Conservation (phyloP, 2,113 vertebrate genomes). For the Plotosus lineatus region DNA sequence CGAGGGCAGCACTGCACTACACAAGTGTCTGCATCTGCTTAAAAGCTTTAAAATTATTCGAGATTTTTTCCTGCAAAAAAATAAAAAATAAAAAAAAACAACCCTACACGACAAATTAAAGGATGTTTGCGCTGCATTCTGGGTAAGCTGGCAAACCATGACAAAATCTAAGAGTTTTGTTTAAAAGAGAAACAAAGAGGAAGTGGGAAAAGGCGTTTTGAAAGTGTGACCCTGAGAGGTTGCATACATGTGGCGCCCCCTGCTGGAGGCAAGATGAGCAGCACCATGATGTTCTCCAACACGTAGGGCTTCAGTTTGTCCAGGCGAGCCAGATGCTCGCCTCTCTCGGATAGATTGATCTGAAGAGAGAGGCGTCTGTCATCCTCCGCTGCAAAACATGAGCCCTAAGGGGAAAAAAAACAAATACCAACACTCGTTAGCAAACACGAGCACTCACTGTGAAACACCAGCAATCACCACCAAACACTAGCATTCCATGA, state of each 20-base stretch:
- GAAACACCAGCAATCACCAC: not conserved
- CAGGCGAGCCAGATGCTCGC: conserved; percentile 82
- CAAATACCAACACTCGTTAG: not conserved
- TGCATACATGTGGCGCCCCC: conserved; percentile 59
- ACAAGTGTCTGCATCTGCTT: not conserved
- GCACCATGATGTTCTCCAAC: conserved; percentile 90
- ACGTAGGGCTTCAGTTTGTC: conserved; percentile 91
- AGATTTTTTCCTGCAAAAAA: not conserved
- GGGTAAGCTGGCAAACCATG: not conserved
- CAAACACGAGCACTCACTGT: not conserved
- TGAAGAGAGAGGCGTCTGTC: conserved; percentile 81
- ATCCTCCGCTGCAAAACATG: conserved; percentile 72
- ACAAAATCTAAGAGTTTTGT: not conserved
- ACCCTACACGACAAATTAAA: not conserved
- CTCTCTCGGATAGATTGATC: conserved; percentile 84
- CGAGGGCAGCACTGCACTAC: conserved; percentile 20
- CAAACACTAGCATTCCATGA: not conserved
- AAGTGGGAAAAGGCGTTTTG: not conserved
- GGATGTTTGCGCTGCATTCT: not conserved
- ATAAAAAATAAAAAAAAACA: not conserved
- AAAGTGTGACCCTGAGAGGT: not conserved
- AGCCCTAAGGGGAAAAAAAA: conserved; percentile 71
- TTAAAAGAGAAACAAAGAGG: not conserved
- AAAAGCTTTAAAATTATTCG: too few relatives aligned
- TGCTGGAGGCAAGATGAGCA: conserved; percentile 77